Evolutionary conservation across 2,888 invertebrate genomes (phyloP).

Genomic region (Drosophila diplacantha): DNA sequence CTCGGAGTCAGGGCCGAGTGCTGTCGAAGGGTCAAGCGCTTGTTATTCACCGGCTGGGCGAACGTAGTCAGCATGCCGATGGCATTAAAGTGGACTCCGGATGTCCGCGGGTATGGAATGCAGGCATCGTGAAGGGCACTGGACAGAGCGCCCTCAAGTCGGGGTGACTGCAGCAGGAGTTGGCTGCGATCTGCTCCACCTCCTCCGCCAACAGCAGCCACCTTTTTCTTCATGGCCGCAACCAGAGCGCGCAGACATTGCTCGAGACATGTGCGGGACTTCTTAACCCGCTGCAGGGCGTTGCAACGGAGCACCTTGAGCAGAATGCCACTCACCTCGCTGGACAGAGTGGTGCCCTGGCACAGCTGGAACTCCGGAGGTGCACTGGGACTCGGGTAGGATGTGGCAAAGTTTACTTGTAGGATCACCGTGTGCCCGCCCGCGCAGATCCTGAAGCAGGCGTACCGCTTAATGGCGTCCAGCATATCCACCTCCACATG

Average conservation of each 20-base stretch:
- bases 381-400: slow-evolving; percentile 85
- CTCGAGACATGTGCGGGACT: slow-evolving; percentile 91
- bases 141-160: slow-evolving; percentile 76
- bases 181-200: slow-evolving; percentile 74
- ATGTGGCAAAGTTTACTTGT: slow-evolving; percentile 83
- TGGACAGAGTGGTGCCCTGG: slow-evolving; percentile 84
- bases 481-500: slow-evolving; percentile 82
- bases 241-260: slow-evolving; percentile 88
- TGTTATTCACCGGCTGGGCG: slow-evolving; percentile 84
- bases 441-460: slow-evolving; percentile 77
- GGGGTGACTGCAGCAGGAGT: slow-evolving; percentile 76
- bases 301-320: slow-evolving; percentile 89
- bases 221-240: slow-evolving; percentile 80
- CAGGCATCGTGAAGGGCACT: slow-evolving; percentile 83
- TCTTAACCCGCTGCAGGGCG: slow-evolving; percentile 88
- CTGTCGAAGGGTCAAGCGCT: slow-evolving; percentile 84
- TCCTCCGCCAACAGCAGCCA: slow-evolving; percentile 49
- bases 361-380: slow-evolving; percentile 84
- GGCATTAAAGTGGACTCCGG: slow-evolving; percentile 94
- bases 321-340: slow-evolving; percentile 84
- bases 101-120: slow-evolving; percentile 95
- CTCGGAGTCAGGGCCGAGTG: slow-evolving; percentile 87
- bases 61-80: slow-evolving; percentile 92
- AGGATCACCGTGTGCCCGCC: slow-evolving; percentile 79
- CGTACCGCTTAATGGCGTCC: slow-evolving; percentile 79